Percentiles rank a stretch among this genome's conserved stretches.
phyloP scores from a whole-genome alignment of 2,888 invertebrate genomes.

The Elaeidobius kamerunicus region DNA sequence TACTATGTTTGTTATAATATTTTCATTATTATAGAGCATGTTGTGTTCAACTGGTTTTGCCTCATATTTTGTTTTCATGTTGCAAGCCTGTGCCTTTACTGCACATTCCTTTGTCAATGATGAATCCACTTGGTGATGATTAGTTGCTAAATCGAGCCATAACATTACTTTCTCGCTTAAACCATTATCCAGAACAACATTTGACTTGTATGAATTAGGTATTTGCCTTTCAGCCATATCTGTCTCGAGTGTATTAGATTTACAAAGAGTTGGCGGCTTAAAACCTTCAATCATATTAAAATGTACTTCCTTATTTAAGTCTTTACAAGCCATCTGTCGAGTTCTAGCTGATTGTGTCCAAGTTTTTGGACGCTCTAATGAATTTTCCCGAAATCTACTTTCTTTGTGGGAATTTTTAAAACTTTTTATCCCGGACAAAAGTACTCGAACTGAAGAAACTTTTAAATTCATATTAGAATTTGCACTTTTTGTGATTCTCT shows the following conservation, averaged over 20 bases:
- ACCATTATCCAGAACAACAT: conserved; percentile 41
- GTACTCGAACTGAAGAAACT: conserved; percentile 40
- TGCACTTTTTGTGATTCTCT: conserved; percentile 30
- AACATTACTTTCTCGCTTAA: conserved; percentile 72
- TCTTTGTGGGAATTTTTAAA: conserved; percentile 18
- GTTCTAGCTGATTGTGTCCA: conserved; percentile 2
- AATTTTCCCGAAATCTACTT: not conserved
- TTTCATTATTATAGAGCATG: not conserved
- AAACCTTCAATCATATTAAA: conserved; percentile 15
- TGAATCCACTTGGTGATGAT: conserved; percentile 30
- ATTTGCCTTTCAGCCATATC: not conserved
- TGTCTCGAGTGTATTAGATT: conserved; percentile 13
- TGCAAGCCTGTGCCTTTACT: conserved; percentile 5
- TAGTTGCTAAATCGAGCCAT: conserved; percentile 72
- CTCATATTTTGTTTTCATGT: not conserved
- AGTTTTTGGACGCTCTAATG: conserved; percentile 7
- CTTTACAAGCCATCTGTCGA: conserved; percentile 12
- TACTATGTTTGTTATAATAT: not conserved
- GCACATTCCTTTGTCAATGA: conserved; percentile 7
- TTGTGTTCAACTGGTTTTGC: not conserved
- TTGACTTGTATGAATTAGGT: not conserved
- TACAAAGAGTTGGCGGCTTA: conserved; percentile 6
- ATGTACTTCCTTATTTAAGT: conserved; percentile 37
- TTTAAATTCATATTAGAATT: conserved; percentile 31
- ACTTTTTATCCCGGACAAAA: conserved; percentile 31